Evolutionary conservation across 1,140 invertebrate genomes (phyloP).

Genomic region (Psilanteris sp.): DNA sequence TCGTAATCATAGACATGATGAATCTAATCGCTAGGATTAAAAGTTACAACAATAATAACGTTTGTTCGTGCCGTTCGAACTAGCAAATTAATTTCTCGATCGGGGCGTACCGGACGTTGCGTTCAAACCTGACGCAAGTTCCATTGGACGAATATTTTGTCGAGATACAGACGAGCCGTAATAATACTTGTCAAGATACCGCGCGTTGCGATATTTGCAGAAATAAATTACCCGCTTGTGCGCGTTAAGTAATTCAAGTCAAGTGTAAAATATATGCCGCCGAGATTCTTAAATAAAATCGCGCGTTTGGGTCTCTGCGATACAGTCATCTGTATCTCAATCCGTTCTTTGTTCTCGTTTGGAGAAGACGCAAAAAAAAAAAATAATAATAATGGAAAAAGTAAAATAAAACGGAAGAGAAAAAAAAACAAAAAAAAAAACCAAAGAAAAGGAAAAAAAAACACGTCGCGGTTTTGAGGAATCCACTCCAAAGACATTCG

Average conservation of each 20-base stretch:
- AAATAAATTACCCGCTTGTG: conserved; percentile 14
- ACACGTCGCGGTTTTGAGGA: conserved; percentile 5
- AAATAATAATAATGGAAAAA: too few species aligned
- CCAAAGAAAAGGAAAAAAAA: too few species aligned
- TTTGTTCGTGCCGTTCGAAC: conserved; percentile 23
- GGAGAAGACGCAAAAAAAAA: too few species aligned
- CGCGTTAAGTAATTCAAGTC: conserved; percentile 36
- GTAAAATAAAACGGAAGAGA: too few species aligned
- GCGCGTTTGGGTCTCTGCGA: conserved; percentile 5
- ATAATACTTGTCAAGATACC: conserved; percentile 54
- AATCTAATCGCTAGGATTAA: conserved; percentile 1
- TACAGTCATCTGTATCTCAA: conserved; percentile 36
- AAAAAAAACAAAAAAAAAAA: too few species aligned
- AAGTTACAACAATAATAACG: conserved; percentile 6
- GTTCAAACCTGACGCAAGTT: conserved; percentile 19
- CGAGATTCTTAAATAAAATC: conserved; percentile 22
- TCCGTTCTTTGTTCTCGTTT: conserved; percentile 28
- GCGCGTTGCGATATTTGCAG: conserved; percentile 1
- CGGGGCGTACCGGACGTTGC: neutral
- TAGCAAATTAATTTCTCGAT: conserved; percentile 37
- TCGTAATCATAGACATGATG: conserved; percentile 22
- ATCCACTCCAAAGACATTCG: conserved; percentile 8
- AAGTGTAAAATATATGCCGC: conserved; percentile 20
- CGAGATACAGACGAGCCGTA: conserved; percentile 42
- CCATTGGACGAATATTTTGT: conserved; percentile 49